Evolutionary conservation across 2,797 vertebrate species (phyloP).

Genomic region (Diglossa cyanea): DNA sequence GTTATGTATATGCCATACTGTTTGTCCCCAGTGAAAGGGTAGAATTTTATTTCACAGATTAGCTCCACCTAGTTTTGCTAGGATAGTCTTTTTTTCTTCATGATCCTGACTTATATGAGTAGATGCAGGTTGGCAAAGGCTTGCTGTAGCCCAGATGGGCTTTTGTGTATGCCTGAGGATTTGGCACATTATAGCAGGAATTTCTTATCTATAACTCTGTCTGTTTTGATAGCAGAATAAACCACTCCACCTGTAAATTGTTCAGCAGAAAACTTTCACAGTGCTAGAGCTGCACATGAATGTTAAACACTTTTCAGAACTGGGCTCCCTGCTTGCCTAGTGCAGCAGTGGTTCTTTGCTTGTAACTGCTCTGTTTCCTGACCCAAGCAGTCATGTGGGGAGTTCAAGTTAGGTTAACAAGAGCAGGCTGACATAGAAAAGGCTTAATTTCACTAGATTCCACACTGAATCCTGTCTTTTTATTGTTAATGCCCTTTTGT

Average conservation of each 20-base stretch:
- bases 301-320: not conserved
- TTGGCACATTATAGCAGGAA: not conserved
- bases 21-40: not conserved
- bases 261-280: not conserved
- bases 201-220: not conserved
- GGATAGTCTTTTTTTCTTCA: not conserved
- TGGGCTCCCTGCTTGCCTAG: not conserved
- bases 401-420: conserved; percentile 43
- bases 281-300: not conserved
- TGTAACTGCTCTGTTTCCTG: not conserved
- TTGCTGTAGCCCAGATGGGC: not conserved
- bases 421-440: not conserved
- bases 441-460: not conserved
- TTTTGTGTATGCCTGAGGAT: not conserved
- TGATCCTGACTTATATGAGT: not conserved
- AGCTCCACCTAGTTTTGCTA: not conserved
- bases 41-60: not conserved
- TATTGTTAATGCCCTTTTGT: not conserved
- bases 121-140: not conserved
- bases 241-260: not conserved
- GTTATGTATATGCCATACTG: not conserved
- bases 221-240: not conserved
- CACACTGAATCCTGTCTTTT: not conserved
- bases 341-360: not conserved
- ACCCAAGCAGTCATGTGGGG: not conserved